These are phyloP conservation scores for Anorthoa munda DNA, from an alignment of 2,888 invertebrate genomes.

Conservation along the genomic window DNA sequence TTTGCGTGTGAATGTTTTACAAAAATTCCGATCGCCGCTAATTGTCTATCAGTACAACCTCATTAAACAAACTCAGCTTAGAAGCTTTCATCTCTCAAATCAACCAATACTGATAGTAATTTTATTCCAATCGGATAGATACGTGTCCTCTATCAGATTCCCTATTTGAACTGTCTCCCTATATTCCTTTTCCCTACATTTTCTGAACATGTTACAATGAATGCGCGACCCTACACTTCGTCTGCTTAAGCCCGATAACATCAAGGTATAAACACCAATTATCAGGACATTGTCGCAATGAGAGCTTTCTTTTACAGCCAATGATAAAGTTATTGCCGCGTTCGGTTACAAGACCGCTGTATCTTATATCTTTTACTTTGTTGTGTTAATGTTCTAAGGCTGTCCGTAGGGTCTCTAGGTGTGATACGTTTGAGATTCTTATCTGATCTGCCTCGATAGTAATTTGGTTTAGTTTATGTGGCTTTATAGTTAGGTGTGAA, in stretches of 20 bases:
- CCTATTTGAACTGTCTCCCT: constrained; percentile 31
- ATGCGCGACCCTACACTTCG: not conserved
- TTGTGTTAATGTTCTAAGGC: constrained; percentile 23
- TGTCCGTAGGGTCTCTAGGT: constrained; percentile 16
- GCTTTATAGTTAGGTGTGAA: constrained; percentile 10
- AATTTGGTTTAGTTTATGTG: constrained; percentile 1
- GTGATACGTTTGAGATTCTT: constrained; percentile 33
- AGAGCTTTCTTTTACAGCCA: constrained; percentile 35
- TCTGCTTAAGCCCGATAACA: constrained; percentile 31
- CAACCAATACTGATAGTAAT: not conserved
- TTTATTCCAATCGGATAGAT: constrained; percentile 6
- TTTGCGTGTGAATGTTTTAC: too few relatives aligned
- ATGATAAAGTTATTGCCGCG: constrained; percentile 47
- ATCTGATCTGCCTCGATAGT: constrained; percentile 28
- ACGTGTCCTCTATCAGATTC: constrained; percentile 4
- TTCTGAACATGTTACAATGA: constrained; percentile 5
- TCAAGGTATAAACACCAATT: constrained; percentile 41
- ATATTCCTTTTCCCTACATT: constrained; percentile 2
- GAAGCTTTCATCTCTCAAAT: not conserved
- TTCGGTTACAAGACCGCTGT: constrained; percentile 26
- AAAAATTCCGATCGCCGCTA: too few relatives aligned
- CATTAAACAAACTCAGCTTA: not conserved
- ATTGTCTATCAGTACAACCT: too few relatives aligned
- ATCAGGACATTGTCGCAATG: constrained; percentile 56
- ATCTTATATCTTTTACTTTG: constrained; percentile 48